Conservation (phyloP, 1,140 invertebrate genomes). For the Druon quercuslanigerum region DNA sequence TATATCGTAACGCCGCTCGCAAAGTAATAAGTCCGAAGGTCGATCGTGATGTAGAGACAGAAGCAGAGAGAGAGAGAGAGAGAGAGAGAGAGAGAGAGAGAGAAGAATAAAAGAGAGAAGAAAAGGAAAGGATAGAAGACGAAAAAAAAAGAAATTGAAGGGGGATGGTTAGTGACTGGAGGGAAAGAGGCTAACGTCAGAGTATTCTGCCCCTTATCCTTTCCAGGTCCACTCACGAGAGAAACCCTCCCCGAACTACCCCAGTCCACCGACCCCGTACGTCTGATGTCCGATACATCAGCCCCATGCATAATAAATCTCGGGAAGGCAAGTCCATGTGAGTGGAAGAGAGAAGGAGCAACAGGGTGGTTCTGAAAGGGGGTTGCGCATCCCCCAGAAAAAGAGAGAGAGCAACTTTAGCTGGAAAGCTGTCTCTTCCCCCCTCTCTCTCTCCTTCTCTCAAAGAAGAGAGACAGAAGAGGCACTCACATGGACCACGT, state of each 20-base stretch:
- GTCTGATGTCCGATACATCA: constrained; percentile 67
- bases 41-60: constrained; percentile 8
- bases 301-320: constrained; percentile 69
- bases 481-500: not conserved
- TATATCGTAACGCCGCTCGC: constrained; percentile 56
- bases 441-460: no score
- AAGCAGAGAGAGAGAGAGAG: constrained; percentile 30
- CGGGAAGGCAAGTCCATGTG: constrained; percentile 20
- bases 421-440: not conserved
- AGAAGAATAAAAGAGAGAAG: constrained; percentile 36
- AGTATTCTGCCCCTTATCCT: constrained; percentile 32
- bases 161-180: constrained; percentile 30
- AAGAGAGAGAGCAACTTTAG: not conserved
- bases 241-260: constrained; percentile 39
- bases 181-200: not conserved
- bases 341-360: constrained; percentile 19
- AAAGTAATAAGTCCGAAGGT: constrained; percentile 22
- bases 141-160: not conserved
- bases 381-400: not conserved
- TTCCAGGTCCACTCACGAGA: constrained; percentile 45
- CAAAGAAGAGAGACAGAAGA: no score
- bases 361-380: not conserved
- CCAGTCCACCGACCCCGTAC: constrained; percentile 29
- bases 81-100: constrained; percentile 9
- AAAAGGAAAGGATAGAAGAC: constrained; percentile 47